Percentiles rank a stretch among this genome's conserved stretches.
Evolutionary conservation across 2,113 vertebrate species (phyloP).

Genomic region (Plecturocebus donacophilus): DNA sequence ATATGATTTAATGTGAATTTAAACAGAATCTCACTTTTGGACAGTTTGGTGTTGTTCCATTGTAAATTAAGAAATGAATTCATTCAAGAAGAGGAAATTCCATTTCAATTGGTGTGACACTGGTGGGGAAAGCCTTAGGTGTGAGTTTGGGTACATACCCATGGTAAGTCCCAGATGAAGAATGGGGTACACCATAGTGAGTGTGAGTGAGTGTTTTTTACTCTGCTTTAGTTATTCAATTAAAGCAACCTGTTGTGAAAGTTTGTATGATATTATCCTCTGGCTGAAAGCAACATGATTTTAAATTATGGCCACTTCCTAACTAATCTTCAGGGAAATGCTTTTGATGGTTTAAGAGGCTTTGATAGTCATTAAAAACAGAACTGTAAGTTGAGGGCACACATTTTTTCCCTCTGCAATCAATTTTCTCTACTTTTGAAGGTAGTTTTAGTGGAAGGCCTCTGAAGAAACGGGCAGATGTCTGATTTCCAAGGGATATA

Average conservation of each 20-base stretch:
- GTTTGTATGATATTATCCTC: neutral
- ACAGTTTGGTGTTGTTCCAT: neutral
- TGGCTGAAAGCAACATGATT: constrained; percentile 54
- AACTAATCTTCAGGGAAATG: constrained; percentile 45
- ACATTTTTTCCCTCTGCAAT: neutral
- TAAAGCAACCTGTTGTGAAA: constrained; percentile 49
- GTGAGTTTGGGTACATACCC: neutral
- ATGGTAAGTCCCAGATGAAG: neutral
- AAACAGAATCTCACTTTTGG: neutral
- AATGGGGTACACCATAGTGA: neutral
- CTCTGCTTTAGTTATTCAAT: neutral
- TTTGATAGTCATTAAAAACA: constrained; percentile 43
- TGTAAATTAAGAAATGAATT: constrained; percentile 3
- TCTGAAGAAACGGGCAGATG: neutral
- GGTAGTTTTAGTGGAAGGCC: neutral
- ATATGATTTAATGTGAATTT: neutral
- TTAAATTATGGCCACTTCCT: constrained; percentile 39
- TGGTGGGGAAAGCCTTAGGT: neutral
- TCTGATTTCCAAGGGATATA: neutral
- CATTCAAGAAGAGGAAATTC: neutral
- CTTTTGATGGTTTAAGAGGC: constrained; percentile 41
- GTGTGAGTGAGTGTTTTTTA: neutral
- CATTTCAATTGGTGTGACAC: neutral
- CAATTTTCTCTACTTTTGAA: constrained; percentile 18
- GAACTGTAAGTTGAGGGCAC: neutral